Conservation (phyloP, 2,113 vertebrate species). For the Suricata suricatta region DNA sequence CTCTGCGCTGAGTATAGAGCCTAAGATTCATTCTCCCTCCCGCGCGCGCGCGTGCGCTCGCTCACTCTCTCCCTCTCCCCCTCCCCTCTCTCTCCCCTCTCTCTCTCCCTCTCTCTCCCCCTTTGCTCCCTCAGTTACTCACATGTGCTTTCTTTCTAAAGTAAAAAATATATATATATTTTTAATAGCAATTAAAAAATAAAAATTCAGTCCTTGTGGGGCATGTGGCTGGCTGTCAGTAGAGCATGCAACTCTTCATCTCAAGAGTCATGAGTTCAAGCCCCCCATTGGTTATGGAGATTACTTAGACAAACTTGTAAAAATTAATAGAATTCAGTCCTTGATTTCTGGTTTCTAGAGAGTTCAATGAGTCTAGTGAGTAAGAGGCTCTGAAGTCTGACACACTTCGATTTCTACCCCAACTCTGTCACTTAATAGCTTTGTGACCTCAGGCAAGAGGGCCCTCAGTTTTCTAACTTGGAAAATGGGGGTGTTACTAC, state of each 20-base stretch:
- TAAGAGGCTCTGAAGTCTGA: not conserved
- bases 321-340: not conserved
- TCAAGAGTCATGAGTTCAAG: not conserved
- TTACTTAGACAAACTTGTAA: no score
- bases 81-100: no score
- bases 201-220: not conserved
- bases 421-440: not conserved
- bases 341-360: not conserved
- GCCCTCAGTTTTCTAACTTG: constrained; percentile 10
- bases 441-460: not conserved
- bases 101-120: no score
- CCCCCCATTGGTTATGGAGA: not conserved
- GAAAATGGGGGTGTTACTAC: not conserved
- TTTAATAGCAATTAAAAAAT: not conserved
- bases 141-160: not conserved
- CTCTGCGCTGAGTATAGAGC: not conserved
- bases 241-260: not conserved
- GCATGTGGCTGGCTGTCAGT: not conserved
- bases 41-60: no score
- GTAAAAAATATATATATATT: no score
- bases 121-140: no score
- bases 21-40: not conserved
- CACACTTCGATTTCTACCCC: not conserved
- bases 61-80: no score
- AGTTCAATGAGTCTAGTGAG: not conserved